A percentile compares a stretch with the other conserved stretches of the same genome.
Evolutionary conservation across 2,113 vertebrate genomes (phyloP).

Genomic region (Taurulus bubalis): DNA sequence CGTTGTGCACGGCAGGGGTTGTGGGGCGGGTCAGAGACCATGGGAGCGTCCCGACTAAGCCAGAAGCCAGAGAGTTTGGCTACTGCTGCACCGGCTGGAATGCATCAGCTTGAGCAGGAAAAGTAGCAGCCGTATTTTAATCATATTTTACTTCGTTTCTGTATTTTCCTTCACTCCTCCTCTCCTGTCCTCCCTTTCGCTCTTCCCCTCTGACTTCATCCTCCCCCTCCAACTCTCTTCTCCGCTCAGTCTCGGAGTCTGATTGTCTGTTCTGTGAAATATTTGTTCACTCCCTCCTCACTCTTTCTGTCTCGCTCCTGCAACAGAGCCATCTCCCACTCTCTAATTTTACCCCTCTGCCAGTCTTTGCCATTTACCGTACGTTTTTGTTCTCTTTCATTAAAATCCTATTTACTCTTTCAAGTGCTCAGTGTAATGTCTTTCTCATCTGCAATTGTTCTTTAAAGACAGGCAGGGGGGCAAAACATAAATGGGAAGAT

Average conservation of each 20-base stretch:
- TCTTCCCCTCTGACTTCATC: slow-evolving; percentile 58
- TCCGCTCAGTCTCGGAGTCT: slow-evolving; percentile 51
- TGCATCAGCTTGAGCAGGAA: slow-evolving; percentile 62
- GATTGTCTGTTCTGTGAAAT: slow-evolving; percentile 73
- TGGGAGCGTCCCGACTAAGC: slow-evolving; percentile 66
- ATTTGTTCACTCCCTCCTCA: slow-evolving; percentile 62
- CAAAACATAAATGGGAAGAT: slow-evolving; percentile 19
- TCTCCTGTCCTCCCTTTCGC: slow-evolving; percentile 60
- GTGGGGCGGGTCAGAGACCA: slow-evolving; percentile 70
- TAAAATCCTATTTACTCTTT: slow-evolving; percentile 43
- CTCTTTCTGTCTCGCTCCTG: slow-evolving; percentile 51
- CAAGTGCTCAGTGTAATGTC: slow-evolving; percentile 6
- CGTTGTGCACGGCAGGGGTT: slow-evolving; percentile 47
- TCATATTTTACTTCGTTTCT: slow-evolving; percentile 61
- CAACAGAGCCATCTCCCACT: slow-evolving; percentile 49
- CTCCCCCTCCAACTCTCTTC: slow-evolving; percentile 30
- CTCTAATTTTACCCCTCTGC: slow-evolving; percentile 63
- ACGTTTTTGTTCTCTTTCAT: slow-evolving; percentile 51
- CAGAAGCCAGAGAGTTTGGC: slow-evolving; percentile 61
- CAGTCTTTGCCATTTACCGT: slow-evolving; percentile 45
- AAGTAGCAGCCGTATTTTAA: slow-evolving; percentile 57
- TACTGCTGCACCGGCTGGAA: slow-evolving; percentile 70
- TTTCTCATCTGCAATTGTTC: slow-evolving; percentile 31
- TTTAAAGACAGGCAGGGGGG: slow-evolving; percentile 4
- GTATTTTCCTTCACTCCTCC: slow-evolving; percentile 57